Evolutionary conservation across 2,797 vertebrate genomes (phyloP).

Genomic region (Calcarius lapponicus): DNA sequence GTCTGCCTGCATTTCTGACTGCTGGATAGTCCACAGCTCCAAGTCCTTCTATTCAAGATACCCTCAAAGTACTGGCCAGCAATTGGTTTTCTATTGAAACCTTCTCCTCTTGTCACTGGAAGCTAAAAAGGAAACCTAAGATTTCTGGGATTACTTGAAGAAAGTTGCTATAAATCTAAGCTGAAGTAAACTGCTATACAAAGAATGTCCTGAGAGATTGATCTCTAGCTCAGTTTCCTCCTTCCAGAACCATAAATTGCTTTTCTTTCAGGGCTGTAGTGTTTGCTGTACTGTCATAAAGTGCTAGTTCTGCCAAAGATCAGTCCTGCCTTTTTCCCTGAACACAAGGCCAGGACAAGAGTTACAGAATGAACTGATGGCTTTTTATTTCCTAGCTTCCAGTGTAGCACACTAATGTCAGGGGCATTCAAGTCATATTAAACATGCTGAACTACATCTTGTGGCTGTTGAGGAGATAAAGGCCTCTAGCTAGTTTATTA

Average conservation of each 20-base stretch:
- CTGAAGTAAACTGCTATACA: not conserved
- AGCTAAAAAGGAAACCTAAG: not conserved
- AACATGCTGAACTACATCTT: not conserved
- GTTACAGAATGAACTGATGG: not conserved
- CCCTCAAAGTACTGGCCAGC: not conserved
- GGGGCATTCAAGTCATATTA: not conserved
- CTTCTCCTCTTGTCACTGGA: not conserved
- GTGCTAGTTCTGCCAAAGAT: not conserved
- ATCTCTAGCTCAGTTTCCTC: not conserved
- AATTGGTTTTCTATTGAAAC: not conserved
- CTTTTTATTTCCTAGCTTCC: not conserved
- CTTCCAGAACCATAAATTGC: not conserved
- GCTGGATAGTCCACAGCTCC: not conserved
- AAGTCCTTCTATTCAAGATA: not conserved
- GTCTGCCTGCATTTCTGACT: not conserved
- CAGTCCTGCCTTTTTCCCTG: not conserved
- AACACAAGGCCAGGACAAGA: not conserved
- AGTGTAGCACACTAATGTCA: not conserved
- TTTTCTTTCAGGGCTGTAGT: not conserved
- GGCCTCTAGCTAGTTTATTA: not conserved
- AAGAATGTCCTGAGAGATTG: not conserved
- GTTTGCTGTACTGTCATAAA: not conserved
- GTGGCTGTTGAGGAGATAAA: not conserved
- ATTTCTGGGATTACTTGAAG: not conserved
- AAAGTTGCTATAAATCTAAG: not conserved